Evolutionary conservation across 1,140 invertebrate genomes (phyloP), one percentile per base, ranked within the genome.

Genomic region (Wasmannia auropunctata): DNA sequence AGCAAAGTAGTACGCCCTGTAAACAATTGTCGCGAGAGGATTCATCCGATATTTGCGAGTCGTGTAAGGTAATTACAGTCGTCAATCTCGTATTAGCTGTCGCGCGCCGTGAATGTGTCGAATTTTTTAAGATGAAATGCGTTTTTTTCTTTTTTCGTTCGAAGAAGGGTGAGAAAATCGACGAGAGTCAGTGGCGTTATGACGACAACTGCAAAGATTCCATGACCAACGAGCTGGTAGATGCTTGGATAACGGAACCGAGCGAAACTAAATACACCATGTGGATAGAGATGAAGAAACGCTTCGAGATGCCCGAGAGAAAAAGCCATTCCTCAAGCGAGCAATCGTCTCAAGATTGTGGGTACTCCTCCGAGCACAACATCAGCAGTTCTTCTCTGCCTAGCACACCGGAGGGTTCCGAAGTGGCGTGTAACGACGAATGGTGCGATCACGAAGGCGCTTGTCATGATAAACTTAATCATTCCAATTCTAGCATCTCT

Each of bases 371-470:
- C 11, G 97, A 97, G 85, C 96, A 96, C 87, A 97, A 97, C 91
- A 97, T 97, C 84, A 97, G 97, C 34, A 96, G 96, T 81, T 97
- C 97, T 28, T 98, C 97, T 86, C 94, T 97, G 43, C 96, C 96
- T 63, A 97, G 97, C 91, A 97, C 97, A 14, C 97, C 97, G 0
- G 97, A 98, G 91, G 97, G 97, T 31, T 98, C 97, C 0, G 98
- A 98, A 93, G 96, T 98, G 49, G 98, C 97, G 0, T 98, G 98
- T 94, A 98, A 97, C 2, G 98, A 98, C 91, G 97, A 97, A 46
- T 97, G 97, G 93, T 98, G 98, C 92, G 97, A 97, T 93, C 97
- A 97, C 87, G 97, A 97, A 87, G 96, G 96, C 75, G 95, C 96
- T 89, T 96, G 96, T 91, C 92, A 93, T 11, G 94, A 95, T 63